Evolutionary conservation across 2,113 vertebrate genomes (phyloP), one percentile per base, ranked within the genome.

Genomic region (Prionailurus bengalensis): DNA sequence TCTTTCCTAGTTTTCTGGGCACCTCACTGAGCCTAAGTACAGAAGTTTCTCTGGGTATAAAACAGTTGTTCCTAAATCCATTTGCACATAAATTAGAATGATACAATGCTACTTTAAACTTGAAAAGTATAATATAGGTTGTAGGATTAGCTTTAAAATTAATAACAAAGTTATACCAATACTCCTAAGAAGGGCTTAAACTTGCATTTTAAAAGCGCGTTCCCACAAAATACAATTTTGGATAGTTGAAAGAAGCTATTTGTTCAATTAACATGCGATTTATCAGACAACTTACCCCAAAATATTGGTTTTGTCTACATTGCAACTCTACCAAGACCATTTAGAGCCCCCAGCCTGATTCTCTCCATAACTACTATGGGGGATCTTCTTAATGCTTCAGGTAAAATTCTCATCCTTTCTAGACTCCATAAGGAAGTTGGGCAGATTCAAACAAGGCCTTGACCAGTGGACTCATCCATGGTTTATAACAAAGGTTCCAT

Each of bases 141-240:
- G 82, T 92, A 79, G 23, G 42, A 87, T 61, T 91, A 29, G 4
- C 61, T 97, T 91, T 93, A 61, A 39, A 76, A 66, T 93, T 29
- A 78, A 86, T 58, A 74, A 71, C 53, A 71, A 89, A 89, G 31
- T 45, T 68, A 42, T 5, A 70, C 39, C 12, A 63, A 33, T 91
- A 86, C 82, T 79, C 65, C 55, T 42, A 66, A 29, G 27, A 95
- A 63, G 42, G 33, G 25, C 5, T 82, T 91, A 70, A 51, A 58
- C n/a, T n/a, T 81, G 48, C 9, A 39, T 91, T 86, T 91, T 39
- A 71, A 31, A 58, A 83, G 73, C 15, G 4, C 16, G 39, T 95
- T 87, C 36, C 39, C n/a, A 74, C 6, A 53, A 89, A 83, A 81
- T 9, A 17, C 12, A 89, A 83, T 11, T 92, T 87, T 82, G 15